These are phyloP conservation scores for Tinamus major DNA, from an alignment of 2,797 vertebrate genomes.

Conservation along the genomic window DNA sequence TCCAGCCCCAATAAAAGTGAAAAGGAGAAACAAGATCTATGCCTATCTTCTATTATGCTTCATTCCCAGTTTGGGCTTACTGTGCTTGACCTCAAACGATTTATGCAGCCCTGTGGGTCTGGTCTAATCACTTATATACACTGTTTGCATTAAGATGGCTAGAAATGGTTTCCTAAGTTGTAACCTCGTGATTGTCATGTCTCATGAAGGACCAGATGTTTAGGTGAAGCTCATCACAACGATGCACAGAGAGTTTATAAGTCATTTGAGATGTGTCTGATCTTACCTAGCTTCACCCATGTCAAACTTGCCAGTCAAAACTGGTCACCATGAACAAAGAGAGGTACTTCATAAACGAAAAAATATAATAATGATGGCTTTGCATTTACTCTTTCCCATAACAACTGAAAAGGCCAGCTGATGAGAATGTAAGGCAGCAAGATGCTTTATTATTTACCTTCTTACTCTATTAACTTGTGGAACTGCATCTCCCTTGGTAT, in stretches of 20 bases:
- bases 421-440: neutral
- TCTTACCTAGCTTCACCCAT: neutral
- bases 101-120: neutral
- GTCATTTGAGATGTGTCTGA: neutral
- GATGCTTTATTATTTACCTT: neutral
- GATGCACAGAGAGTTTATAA: neutral
- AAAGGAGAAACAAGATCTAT: neutral
- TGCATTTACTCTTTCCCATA: neutral
- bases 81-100: neutral
- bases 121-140: neutral
- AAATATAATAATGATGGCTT: accelerated
- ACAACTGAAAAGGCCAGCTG: neutral
- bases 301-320: neutral
- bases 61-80: neutral
- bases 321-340: neutral
- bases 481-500: neutral
- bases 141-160: neutral
- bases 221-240: neutral
- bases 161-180: neutral
- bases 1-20: neutral
- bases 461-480: neutral
- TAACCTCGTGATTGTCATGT: neutral
- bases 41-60: neutral
- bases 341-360: neutral
- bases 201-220: neutral